phyloP scores from a whole-genome alignment of 2,797 vertebrate genomes.

The Sparus aurata region DNA sequence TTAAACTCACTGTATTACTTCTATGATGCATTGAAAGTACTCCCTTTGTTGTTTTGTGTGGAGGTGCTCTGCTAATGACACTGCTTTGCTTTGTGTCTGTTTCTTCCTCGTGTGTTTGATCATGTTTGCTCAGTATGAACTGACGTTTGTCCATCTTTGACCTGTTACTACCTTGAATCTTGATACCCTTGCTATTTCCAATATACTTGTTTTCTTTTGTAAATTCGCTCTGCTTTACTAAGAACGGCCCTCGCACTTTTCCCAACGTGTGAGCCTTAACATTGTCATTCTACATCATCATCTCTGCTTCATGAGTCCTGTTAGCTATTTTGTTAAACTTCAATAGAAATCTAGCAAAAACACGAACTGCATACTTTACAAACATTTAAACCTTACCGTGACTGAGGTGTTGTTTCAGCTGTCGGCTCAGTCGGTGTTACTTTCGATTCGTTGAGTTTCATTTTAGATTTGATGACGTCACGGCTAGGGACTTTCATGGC shows the following conservation, averaged over 20 bases:
- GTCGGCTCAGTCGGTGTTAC: rapidly evolving
- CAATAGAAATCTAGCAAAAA: background rate
- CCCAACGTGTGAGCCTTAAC: background rate
- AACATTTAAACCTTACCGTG: conserved; percentile 23
- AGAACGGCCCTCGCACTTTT: too few relatives aligned
- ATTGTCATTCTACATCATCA: background rate
- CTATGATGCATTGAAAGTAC: too few relatives aligned
- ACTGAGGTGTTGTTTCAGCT: rapidly evolving
- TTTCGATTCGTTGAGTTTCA: conserved; percentile 24
- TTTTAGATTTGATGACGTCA: background rate
- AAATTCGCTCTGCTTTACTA: too few relatives aligned
- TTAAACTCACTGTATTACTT: background rate
- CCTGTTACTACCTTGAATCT: too few relatives aligned
- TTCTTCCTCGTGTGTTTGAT: too few relatives aligned
- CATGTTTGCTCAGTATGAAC: too few relatives aligned
- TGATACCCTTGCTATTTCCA: too few relatives aligned
- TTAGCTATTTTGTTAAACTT: background rate
- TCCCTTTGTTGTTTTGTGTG: too few relatives aligned
- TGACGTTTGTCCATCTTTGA: too few relatives aligned
- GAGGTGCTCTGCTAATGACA: too few relatives aligned
- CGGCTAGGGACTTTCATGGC: background rate
- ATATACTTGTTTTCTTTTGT: too few relatives aligned
- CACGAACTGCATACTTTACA: background rate
- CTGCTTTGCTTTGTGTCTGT: too few relatives aligned
- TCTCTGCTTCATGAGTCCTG: background rate